These are phyloP conservation scores for Lampris incognitus DNA, from an alignment of 2,113 vertebrate species.

Conservation along the genomic window DNA sequence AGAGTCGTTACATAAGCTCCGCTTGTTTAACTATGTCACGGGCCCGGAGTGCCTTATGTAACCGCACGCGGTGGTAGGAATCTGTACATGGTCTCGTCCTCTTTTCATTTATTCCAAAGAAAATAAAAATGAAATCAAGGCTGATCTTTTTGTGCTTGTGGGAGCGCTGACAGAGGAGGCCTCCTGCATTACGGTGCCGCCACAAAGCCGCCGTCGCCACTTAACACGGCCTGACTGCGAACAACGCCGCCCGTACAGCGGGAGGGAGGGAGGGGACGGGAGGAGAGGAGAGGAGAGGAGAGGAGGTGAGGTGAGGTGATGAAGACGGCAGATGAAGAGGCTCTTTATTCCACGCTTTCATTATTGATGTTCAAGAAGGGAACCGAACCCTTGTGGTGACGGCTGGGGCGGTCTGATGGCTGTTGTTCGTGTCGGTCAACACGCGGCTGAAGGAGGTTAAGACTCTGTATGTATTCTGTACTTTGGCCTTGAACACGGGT, in stretches of 20 bases:
- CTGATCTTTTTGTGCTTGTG: constrained; percentile 65
- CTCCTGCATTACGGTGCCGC: constrained; percentile 3
- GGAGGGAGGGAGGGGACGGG: not conserved
- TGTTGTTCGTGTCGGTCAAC: constrained; percentile 43
- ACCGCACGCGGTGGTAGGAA: constrained; percentile 81
- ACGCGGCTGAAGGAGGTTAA: constrained; percentile 25
- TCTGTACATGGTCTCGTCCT: constrained; percentile 68
- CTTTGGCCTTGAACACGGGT: not conserved
- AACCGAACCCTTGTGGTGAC: constrained; percentile 42
- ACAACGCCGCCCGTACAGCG: constrained; percentile 34
- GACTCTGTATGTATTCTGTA: not conserved
- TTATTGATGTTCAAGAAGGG: constrained; percentile 44
- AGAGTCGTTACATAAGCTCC: constrained; percentile 79
- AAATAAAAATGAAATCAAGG: constrained; percentile 54
- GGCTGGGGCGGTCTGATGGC: constrained; percentile 21
- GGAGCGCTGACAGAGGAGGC: constrained; percentile 47
- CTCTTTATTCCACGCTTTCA: constrained; percentile 49
- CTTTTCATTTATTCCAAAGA: constrained; percentile 52
- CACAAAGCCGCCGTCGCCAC: constrained; percentile 26
- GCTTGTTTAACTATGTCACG: constrained; percentile 83
- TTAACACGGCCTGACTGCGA: constrained; percentile 38
- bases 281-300: too few species aligned
- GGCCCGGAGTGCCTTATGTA: constrained; percentile 83
- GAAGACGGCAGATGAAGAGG: constrained; percentile 6
- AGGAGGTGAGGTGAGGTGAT: too few species aligned